Conservation (phyloP, 2,888 invertebrate genomes). For the Scotopteryx bipunctaria region DNA sequence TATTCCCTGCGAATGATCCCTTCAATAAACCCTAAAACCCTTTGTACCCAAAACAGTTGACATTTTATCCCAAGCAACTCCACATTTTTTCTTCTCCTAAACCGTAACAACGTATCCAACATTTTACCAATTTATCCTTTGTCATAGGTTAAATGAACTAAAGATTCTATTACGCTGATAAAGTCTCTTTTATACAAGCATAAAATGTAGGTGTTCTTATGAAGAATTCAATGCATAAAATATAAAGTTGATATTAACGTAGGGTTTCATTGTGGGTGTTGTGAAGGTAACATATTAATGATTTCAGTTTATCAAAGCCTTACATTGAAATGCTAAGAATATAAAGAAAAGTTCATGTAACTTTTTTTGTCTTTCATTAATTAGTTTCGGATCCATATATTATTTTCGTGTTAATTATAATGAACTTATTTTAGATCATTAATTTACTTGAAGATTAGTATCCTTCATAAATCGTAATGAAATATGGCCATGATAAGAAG, state of each 20-base stretch:
- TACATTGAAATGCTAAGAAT: background rate
- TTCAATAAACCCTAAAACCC: background rate
- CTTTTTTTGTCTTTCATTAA: too few species aligned
- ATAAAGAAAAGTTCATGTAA: background rate
- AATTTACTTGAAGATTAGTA: background rate
- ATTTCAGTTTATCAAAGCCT: background rate
- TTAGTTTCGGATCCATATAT: background rate
- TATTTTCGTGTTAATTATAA: background rate
- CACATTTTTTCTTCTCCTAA: conserved; percentile 18
- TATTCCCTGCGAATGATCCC: background rate
- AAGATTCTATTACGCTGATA: conserved; percentile 32
- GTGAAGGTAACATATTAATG: background rate
- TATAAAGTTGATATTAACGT: conserved; percentile 14
- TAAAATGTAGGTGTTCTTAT: conserved; percentile 30
- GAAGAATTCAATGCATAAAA: conserved; percentile 27
- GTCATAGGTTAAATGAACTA: conserved; percentile 28
- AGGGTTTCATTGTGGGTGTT: conserved; percentile 4
- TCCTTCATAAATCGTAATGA: background rate
- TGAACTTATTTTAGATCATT: background rate
- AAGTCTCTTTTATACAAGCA: conserved; percentile 25
- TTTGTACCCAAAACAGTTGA: background rate
- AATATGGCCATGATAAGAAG: conserved; percentile 10
- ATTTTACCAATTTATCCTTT: conserved; percentile 25
- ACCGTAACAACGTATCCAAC: conserved; percentile 11
- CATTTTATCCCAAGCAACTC: conserved; percentile 5